phyloP scores from a whole-genome alignment of 1,140 invertebrate genomes.

The Nymphalis io region DNA sequence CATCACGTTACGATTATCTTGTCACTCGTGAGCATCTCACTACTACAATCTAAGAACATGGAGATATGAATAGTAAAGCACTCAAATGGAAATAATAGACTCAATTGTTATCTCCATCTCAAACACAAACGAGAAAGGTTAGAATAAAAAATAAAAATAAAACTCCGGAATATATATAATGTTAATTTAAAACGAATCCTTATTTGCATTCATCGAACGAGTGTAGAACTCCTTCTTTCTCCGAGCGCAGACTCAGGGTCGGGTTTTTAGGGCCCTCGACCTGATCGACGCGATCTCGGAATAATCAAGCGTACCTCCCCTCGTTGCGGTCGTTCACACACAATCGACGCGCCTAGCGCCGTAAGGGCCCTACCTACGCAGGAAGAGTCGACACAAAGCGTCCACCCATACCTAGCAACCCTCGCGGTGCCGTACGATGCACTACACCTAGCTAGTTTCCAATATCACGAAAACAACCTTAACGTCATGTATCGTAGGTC shows the following conservation, averaged over 20 bases:
- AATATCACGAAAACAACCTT: conserved; percentile 41
- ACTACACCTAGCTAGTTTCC: background rate
- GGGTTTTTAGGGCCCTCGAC: conserved; percentile 68
- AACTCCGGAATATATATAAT: conserved; percentile 42
- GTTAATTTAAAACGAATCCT: conserved; percentile 56
- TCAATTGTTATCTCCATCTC: conserved; percentile 9
- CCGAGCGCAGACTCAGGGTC: conserved; percentile 47
- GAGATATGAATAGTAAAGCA: conserved; percentile 5
- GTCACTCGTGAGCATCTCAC: conserved; percentile 19
- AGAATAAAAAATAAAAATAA: conserved; percentile 45
- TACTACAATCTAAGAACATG: conserved; percentile 16
- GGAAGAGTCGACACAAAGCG: conserved; percentile 66
- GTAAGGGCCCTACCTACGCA: conserved; percentile 69
- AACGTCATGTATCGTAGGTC: conserved; percentile 31
- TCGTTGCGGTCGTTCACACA: conserved; percentile 76
- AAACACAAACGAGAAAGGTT: conserved; percentile 34
- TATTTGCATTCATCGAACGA: conserved; percentile 64
- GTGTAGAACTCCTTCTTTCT: conserved; percentile 32
- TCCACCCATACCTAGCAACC: conserved; percentile 68
- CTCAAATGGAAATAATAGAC: conserved; percentile 22
- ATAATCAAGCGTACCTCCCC: conserved; percentile 74
- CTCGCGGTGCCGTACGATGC: conserved; percentile 47
- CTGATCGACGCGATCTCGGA: conserved; percentile 64
- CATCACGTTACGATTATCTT: conserved; percentile 25
- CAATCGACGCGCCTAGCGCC: conserved; percentile 65